phyloP scores from a whole-genome alignment of 2,797 vertebrate species.

The Sus cebifrons region DNA sequence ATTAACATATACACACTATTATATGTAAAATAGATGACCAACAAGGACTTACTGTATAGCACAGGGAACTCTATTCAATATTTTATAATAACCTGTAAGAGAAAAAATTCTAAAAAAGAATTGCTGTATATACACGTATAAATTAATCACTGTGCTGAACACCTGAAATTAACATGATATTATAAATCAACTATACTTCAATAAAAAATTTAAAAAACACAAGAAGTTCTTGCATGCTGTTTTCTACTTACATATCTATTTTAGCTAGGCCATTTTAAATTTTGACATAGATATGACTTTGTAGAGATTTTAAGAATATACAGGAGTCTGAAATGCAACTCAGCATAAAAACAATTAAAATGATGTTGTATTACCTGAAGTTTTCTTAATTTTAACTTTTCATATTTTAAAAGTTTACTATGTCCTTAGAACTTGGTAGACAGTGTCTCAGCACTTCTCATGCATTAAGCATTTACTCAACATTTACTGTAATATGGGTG shows the following conservation, averaged over 20 bases:
- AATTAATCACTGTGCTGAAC: too few species aligned
- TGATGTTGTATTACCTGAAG: not conserved
- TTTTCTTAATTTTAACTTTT: not conserved
- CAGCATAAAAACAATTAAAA: not conserved
- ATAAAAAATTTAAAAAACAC: too few species aligned
- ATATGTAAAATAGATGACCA: too few species aligned
- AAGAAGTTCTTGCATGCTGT: not conserved
- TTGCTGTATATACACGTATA: too few species aligned
- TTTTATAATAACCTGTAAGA: too few species aligned
- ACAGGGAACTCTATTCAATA: too few species aligned
- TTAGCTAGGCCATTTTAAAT: slow-evolving; percentile 25
- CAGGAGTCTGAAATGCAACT: not conserved
- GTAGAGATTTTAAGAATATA: not conserved
- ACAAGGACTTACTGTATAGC: too few species aligned
- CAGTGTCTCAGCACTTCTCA: not conserved
- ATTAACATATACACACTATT: too few species aligned
- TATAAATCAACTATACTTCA: too few species aligned
- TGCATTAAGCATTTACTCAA: not conserved
- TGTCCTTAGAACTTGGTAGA: not conserved
- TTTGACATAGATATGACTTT: slow-evolving; percentile 27
- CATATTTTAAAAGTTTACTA: not conserved
- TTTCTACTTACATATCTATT: not conserved
- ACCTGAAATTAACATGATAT: too few species aligned
- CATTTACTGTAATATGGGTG: not conserved
- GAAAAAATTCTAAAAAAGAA: too few species aligned